These are phyloP conservation scores for Hypselothyrea guttata DNA, from an alignment of 2,888 invertebrate genomes.

Conservation along the genomic window DNA sequence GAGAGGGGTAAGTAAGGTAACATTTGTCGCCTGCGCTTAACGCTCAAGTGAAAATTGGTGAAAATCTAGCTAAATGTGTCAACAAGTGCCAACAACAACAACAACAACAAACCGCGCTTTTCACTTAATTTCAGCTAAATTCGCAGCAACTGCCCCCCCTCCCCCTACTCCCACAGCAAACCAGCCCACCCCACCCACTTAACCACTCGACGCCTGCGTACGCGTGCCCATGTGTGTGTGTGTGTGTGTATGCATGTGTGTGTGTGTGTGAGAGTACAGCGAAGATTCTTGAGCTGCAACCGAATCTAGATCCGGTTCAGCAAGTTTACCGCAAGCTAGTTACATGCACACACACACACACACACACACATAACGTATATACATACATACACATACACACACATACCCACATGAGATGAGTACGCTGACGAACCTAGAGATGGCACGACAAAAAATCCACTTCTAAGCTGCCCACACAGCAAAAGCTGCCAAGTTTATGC, in stretches of 20 bases:
- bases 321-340: conserved; percentile 76
- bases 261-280: conserved; percentile 22
- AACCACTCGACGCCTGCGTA: conserved; percentile 18
- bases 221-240: too few species aligned
- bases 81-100: conserved; percentile 55
- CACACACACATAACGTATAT: conserved; percentile 24
- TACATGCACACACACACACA: conserved; percentile 42
- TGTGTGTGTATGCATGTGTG: not conserved
- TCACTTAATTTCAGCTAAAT: conserved; percentile 66
- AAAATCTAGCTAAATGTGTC: conserved; percentile 73
- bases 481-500: not conserved
- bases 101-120: conserved; percentile 46
- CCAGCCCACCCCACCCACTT: conserved; percentile 2
- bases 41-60: conserved; percentile 71
- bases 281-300: conserved; percentile 74
- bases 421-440: conserved; percentile 39
- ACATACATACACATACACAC: conserved; percentile 19
- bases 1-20: not conserved
- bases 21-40: conserved; percentile 49
- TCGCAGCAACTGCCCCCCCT: conserved; percentile 29
- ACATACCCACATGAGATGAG: conserved; percentile 34
- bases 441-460: conserved; percentile 20
- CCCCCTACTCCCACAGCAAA: conserved; percentile 9
- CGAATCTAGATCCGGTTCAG: conserved; percentile 76
- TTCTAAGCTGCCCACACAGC: not conserved